Evolutionary conservation across 2,113 vertebrate species (phyloP).

Genomic region (Triplophysa tibetana): DNA sequence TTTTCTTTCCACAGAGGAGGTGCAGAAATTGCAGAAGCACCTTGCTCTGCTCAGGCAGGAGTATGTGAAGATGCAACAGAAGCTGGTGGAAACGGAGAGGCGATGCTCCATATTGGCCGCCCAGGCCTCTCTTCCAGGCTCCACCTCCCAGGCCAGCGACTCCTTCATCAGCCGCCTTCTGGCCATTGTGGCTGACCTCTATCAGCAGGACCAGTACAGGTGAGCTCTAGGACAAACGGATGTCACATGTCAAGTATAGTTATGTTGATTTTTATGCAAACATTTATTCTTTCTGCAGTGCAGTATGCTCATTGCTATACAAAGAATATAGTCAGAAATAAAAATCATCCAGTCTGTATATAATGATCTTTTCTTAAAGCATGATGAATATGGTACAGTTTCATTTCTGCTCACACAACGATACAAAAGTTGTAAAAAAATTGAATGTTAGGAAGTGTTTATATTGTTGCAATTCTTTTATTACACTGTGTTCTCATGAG

Average conservation of each 20-base stretch:
- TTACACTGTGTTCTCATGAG: not conserved
- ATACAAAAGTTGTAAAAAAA: not conserved
- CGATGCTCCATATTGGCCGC: constrained; percentile 86
- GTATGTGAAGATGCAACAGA: constrained; percentile 98
- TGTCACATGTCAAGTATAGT: not conserved
- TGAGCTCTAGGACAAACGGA: constrained; percentile 57
- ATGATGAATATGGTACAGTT: no score
- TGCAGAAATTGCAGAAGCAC: constrained; percentile 99
- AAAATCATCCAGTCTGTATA: no score
- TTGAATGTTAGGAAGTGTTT: not conserved
- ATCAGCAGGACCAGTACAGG: constrained; percentile 96
- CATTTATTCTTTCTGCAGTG: not conserved
- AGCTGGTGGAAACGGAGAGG: constrained; percentile 90
- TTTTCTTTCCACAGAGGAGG: constrained; percentile 83
- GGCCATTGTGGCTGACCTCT: constrained; percentile 87
- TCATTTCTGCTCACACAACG: not conserved
- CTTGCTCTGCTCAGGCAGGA: constrained; percentile 95
- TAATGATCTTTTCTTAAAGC: no score
- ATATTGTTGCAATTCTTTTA: not conserved
- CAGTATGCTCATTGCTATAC: no score
- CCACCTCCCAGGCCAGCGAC: constrained; percentile 70
- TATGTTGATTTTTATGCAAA: not conserved
- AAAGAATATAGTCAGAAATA: no score
- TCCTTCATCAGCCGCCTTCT: constrained; percentile 93
- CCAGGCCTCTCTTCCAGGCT: constrained; percentile 76